Conservation (phyloP, 2,113 vertebrate genomes). For the Atrichornis clamosus region DNA sequence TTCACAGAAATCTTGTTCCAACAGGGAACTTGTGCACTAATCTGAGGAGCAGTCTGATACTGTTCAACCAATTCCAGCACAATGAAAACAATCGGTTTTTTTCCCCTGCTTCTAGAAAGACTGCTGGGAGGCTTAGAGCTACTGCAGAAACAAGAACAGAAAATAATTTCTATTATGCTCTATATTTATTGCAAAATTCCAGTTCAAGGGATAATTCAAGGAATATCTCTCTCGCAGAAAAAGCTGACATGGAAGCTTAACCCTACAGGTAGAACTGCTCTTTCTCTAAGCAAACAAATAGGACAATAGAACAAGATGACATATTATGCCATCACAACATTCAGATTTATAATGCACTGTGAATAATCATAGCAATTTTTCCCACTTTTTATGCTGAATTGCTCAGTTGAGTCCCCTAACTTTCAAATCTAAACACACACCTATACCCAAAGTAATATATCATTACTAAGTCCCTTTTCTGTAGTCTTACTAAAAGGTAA, state of each 20-base stretch:
- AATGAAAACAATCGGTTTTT: background rate
- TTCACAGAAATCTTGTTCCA: background rate
- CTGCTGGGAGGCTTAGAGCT: background rate
- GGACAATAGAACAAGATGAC: background rate
- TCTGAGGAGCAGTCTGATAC: background rate
- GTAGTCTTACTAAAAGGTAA: background rate
- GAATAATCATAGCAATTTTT: background rate
- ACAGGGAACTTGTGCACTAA: background rate
- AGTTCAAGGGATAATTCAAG: background rate
- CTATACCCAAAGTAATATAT: background rate
- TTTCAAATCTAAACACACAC: background rate
- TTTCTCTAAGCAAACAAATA: background rate
- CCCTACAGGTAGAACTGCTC: background rate
- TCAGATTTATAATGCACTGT: background rate
- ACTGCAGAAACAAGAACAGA: background rate
- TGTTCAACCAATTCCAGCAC: background rate
- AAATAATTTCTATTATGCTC: background rate
- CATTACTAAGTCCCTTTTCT: background rate
- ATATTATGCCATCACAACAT: background rate
- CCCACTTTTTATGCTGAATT: background rate
- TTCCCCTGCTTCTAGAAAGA: background rate
- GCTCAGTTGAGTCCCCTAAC: background rate
- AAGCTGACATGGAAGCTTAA: background rate
- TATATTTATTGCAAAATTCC: background rate
- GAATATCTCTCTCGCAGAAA: background rate